Conservation (phyloP, 2,797 vertebrate genomes). For the Argentina silus region DNA sequence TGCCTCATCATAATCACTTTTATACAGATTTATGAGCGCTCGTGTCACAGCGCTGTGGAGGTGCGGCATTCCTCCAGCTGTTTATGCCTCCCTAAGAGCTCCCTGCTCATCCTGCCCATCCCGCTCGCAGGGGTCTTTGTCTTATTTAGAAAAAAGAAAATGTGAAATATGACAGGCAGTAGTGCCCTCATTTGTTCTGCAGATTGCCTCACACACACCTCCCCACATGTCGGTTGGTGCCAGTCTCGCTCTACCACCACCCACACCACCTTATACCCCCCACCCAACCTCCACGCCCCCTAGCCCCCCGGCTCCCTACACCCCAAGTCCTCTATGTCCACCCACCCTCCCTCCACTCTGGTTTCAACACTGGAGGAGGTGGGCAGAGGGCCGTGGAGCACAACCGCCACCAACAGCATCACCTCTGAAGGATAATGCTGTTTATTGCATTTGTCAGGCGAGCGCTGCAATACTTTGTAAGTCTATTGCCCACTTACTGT, state of each 20-base stretch:
- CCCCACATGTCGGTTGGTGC: constrained; percentile 70
- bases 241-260: constrained; percentile 70
- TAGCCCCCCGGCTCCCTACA: not conserved
- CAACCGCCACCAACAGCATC: constrained; percentile 63
- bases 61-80: constrained; percentile 74
- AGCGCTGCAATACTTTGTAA: constrained; percentile 78
- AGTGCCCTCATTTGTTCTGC: constrained; percentile 76
- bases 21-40: constrained; percentile 71
- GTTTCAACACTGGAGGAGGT: constrained; percentile 38
- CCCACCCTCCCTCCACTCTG: constrained; percentile 39
- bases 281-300: not conserved
- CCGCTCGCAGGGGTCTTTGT: constrained; percentile 68
- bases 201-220: constrained; percentile 74
- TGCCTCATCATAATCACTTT: constrained; percentile 77
- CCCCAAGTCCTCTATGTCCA: not conserved
- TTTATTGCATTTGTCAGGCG: constrained; percentile 82
- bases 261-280: constrained; percentile 45
- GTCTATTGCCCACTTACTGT: constrained; percentile 79
- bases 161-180: constrained; percentile 75
- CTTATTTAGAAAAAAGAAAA: constrained; percentile 75
- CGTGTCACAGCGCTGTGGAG: constrained; percentile 72
- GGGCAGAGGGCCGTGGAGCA: constrained; percentile 43
- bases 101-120: constrained; percentile 54
- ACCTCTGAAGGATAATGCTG: constrained; percentile 79
- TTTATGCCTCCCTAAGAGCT: constrained; percentile 74